phyloP scores from a whole-genome alignment of 2,113 vertebrate species.

The Rhodinocichla rosea region DNA sequence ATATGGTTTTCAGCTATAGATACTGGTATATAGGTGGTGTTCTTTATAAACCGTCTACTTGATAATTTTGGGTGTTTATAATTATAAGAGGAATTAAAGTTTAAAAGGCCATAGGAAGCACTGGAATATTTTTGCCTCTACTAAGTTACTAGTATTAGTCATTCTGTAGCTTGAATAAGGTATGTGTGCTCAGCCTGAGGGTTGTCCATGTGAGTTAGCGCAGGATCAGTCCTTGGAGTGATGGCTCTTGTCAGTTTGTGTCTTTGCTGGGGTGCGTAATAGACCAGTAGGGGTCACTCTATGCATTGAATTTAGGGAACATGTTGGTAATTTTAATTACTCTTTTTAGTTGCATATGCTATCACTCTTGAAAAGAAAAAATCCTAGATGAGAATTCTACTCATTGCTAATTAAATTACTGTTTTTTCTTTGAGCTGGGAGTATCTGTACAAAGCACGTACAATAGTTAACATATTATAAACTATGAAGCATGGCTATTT shows the following conservation, averaged over 20 bases:
- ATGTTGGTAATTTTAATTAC: slow-evolving; percentile 13
- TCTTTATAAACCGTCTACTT: neutral
- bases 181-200: neutral
- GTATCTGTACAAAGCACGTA: neutral
- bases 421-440: neutral
- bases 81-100: neutral
- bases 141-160: neutral
- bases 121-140: neutral
- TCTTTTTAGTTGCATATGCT: neutral
- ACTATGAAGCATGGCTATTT: rapidly evolving
- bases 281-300: slow-evolving; percentile 78
- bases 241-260: rapidly evolving
- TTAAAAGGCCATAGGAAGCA: neutral
- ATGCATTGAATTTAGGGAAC: slow-evolving; percentile 60
- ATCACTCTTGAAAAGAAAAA: neutral
- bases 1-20: neutral
- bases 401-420: neutral
- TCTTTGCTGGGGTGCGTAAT: neutral
- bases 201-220: neutral
- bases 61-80: neutral
- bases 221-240: neutral
- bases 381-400: neutral
- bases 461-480: neutral
- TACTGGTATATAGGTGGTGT: neutral
- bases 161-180: neutral